phyloP scores from a whole-genome alignment of 2,797 vertebrate genomes.

The Brachyalestes nurse region DNA sequence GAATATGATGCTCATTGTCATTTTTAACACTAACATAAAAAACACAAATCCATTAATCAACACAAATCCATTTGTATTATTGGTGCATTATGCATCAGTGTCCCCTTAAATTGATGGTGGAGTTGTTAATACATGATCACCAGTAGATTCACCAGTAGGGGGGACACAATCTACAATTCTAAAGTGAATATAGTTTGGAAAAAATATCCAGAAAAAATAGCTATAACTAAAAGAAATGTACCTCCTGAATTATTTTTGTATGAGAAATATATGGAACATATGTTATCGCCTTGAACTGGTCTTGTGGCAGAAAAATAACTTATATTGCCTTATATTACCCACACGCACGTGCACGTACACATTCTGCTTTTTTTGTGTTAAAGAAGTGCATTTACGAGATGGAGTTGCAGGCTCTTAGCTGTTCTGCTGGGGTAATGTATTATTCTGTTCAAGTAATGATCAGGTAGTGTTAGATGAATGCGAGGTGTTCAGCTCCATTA shows the following conservation, averaged over 20 bases:
- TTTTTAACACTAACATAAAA: background rate
- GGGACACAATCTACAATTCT: too few species aligned
- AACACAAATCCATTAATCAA: too few species aligned
- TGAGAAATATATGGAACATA: too few species aligned
- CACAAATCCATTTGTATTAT: too few species aligned
- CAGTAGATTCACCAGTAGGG: too few species aligned
- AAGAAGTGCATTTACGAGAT: constrained; percentile 66
- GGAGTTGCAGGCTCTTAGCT: constrained; percentile 68
- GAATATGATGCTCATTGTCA: background rate
- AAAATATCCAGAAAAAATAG: too few species aligned
- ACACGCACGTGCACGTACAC: constrained; percentile 14
- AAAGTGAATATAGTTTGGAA: too few species aligned
- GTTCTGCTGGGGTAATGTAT: constrained; percentile 78
- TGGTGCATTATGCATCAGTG: too few species aligned
- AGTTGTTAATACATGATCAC: too few species aligned
- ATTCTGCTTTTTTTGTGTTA: constrained; percentile 41
- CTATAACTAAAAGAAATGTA: too few species aligned
- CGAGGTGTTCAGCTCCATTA: constrained; percentile 94
- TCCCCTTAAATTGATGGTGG: too few species aligned
- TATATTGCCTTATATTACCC: constrained; percentile 6
- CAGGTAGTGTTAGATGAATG: constrained; percentile 90
- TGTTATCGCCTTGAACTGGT: background rate
- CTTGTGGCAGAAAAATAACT: background rate
- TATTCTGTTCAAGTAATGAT: constrained; percentile 87
- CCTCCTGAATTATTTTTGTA: too few species aligned